A percentile compares a stretch with the other conserved stretches of the same genome.
Evolutionary conservation across 2,113 vertebrate genomes (phyloP).

Genomic region (Vicugna pacos): DNA sequence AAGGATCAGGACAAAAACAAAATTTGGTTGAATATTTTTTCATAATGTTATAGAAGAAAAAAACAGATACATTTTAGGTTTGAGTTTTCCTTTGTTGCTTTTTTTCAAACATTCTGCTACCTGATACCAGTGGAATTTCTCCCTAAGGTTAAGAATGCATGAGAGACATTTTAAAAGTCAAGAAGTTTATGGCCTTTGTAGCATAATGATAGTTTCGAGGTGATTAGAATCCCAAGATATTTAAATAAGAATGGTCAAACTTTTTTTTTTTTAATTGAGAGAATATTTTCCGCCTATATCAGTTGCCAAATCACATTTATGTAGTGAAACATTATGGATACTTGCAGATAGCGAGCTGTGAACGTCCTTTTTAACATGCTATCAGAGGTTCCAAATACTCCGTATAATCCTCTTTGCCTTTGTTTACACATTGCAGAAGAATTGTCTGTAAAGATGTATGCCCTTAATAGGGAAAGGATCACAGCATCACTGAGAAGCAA

Average conservation of each 20-base stretch:
- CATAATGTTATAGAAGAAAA: neutral
- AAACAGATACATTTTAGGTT: neutral
- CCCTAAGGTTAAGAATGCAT: neutral
- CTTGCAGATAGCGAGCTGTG: neutral
- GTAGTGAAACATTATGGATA: neutral
- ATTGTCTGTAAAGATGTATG: neutral
- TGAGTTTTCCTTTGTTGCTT: neutral
- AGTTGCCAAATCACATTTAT: neutral
- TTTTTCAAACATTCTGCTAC: neutral
- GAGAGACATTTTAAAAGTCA: neutral
- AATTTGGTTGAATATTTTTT: neutral
- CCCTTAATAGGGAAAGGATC: neutral
- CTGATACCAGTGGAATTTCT: neutral
- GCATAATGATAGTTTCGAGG: neutral
- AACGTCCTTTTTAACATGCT: neutral
- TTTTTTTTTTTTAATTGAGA: neutral
- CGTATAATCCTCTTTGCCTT: neutral
- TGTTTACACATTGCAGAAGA: neutral
- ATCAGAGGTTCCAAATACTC: neutral
- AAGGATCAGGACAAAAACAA: neutral
- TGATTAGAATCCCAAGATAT: neutral
- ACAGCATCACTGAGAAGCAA: neutral
- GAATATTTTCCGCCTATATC: neutral
- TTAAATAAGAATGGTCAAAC: neutral
- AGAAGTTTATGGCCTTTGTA: neutral